Evolutionary conservation across 2,888 invertebrate species (phyloP), one percentile per base, ranked within the genome.

Genomic region (Luperina nickerlii): DNA sequence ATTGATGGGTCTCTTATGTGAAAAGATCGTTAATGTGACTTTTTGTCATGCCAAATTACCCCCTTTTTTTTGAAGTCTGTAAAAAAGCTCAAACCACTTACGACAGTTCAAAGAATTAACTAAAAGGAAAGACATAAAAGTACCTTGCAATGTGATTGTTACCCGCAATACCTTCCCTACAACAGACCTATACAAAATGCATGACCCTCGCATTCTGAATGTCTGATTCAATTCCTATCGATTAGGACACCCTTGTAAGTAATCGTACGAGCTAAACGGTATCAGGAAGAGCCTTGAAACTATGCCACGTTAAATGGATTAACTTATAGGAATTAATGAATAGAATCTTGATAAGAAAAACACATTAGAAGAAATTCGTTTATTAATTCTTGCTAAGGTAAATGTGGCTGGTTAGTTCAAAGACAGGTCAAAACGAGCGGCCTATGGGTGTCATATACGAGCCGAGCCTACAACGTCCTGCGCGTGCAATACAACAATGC

Each of bases 181-280:
- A 70, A 45, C 27, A 60, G 78, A 65, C 71, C 74, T 69, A 92
- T 92, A 91, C 87, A 92, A 92, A 91, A 92, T 92, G 88, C 91
- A 92, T 89, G 90, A 85, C 76, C 89, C 89, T 65, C 84, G 74
- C 81, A 60, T 77, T 76, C 76, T 80, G 90, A 89, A 90, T 89
- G 84, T 88, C 87, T 90, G 88, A 91, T 91, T 87, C 87, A 79
- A 88, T 88, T 87, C 71, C 42, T 90, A 92, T 92, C 87, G 91
- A 92, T 91, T 90, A 80, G 76, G 48, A 71, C 66, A 62, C 78
- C 74, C 75, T 68, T 74, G 71, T 63, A 80, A 71, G 73, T 66
- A 60, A 82, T 72, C 70, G 76, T 32, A 66, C 80, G 18, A 70
- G 54, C 80, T 75, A 73, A 80, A 75, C 66, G 68, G 74, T 78